These are phyloP conservation scores for Scaptomyza parva DNA, from an alignment of 2,888 invertebrate species.

Conservation along the genomic window DNA sequence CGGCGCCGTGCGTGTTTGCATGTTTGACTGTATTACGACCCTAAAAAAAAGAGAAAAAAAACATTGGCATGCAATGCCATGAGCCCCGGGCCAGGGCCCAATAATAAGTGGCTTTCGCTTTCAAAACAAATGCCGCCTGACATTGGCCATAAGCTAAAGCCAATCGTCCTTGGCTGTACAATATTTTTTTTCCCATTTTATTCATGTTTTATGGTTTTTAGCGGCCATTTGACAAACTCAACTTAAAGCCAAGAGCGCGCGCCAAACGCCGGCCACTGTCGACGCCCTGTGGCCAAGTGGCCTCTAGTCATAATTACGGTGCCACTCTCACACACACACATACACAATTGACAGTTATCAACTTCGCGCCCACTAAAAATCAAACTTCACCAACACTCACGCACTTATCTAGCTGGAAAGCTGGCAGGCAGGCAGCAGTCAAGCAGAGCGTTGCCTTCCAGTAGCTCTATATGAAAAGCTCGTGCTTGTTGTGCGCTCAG, in stretches of 20 bases:
- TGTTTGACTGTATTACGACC: conserved; percentile 72
- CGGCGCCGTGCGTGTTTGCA: conserved; percentile 68
- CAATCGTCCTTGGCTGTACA: conserved; percentile 64
- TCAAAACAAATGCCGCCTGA: conserved; percentile 68
- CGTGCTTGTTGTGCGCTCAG: conserved; percentile 1
- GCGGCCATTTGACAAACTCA: conserved; percentile 63
- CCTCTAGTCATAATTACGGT: conserved; percentile 56
- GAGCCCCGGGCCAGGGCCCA: conserved; percentile 40
- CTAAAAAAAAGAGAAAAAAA: conserved; percentile 48
- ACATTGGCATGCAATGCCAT: conserved; percentile 72
- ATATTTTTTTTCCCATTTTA: conserved; percentile 32
- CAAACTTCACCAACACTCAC: conserved; percentile 61
- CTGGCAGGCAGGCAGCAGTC: conserved; percentile 9
- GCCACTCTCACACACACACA: conserved; percentile 13
- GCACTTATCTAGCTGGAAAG: conserved; percentile 37
- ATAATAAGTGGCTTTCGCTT: conserved; percentile 75
- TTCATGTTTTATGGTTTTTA: conserved; percentile 49
- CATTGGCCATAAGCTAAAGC: conserved; percentile 60
- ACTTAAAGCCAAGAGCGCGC: neutral
- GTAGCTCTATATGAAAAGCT: conserved; percentile 43
- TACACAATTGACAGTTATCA: conserved; percentile 58
- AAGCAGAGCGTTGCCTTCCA: conserved; percentile 32
- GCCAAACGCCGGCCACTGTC: conserved; percentile 42
- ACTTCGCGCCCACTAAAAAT: conserved; percentile 64
- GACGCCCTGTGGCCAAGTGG: conserved; percentile 41